Evolutionary conservation across 2,113 vertebrate species (phyloP).

Genomic region (Scartelaos histophorus): DNA sequence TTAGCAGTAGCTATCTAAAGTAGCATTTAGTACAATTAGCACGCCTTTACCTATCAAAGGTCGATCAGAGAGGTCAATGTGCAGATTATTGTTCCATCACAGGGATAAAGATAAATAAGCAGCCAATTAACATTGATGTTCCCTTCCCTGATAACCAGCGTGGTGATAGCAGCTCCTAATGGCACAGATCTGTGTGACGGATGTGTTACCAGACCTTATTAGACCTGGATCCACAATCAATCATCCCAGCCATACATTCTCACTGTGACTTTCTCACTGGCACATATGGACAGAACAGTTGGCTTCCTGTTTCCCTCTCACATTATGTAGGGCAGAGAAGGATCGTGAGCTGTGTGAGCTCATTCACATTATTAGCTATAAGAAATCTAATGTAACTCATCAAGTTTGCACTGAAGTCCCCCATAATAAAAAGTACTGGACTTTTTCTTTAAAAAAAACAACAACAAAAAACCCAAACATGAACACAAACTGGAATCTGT

Average conservation of each 20-base stretch:
- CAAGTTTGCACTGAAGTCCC: not conserved
- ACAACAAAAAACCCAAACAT: too few species aligned
- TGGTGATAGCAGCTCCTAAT: conserved; percentile 4
- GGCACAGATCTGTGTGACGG: not conserved
- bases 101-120: not conserved
- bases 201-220: not conserved
- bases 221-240: conserved; percentile 3
- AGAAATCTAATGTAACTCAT: too few species aligned
- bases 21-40: conserved; percentile 1
- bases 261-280: not conserved
- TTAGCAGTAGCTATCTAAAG: not conserved
- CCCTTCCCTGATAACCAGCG: not conserved
- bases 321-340: not conserved
- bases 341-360: not conserved
- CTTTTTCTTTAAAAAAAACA: too few species aligned
- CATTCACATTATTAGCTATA: too few species aligned
- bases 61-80: not conserved
- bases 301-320: not conserved
- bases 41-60: conserved; percentile 2
- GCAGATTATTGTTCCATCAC: conserved; percentile 8
- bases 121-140: conserved; percentile 2
- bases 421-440: too few species aligned
- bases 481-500: too few species aligned
- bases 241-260: not conserved
- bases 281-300: not conserved